A percentile compares a stretch with the other conserved stretches of the same genome.
phyloP scores from a whole-genome alignment of 1,140 invertebrate genomes.

The Halotydeus destructor region DNA sequence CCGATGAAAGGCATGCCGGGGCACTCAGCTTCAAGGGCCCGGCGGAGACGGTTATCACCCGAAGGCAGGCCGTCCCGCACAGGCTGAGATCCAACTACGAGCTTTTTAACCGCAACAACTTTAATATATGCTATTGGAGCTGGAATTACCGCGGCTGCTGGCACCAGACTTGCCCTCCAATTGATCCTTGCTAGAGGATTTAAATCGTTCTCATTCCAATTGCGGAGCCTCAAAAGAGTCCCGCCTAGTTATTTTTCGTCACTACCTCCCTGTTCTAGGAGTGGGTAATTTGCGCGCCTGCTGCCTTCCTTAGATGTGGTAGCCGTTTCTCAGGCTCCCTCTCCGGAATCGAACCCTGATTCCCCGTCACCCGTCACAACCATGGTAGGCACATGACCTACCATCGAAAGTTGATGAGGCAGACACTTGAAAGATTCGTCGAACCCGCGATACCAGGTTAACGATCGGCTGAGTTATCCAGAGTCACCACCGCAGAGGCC shows the following conservation, averaged over 20 bases:
- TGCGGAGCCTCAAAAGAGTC: slow-evolving; percentile 50
- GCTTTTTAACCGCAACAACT: slow-evolving; percentile 33
- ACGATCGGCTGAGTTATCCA: slow-evolving; percentile 54
- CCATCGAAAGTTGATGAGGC: slow-evolving; percentile 49
- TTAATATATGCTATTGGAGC: slow-evolving; percentile 74
- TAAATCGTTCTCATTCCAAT: slow-evolving; percentile 75
- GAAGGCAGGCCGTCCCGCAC: slow-evolving; percentile 5
- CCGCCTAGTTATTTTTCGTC: slow-evolving; percentile 71
- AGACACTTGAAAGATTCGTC: slow-evolving; percentile 65
- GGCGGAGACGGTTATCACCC: too few species aligned
- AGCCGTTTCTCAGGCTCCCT: slow-evolving; percentile 74
- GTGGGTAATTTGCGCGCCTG: slow-evolving; percentile 70
- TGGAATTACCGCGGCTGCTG: slow-evolving; percentile 58
- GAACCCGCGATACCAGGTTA: slow-evolving; percentile 37
- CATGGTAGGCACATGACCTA: slow-evolving; percentile 38
- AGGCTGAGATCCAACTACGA: slow-evolving; percentile 25
- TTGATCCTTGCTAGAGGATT: slow-evolving; percentile 62
- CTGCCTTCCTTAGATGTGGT: slow-evolving; percentile 79
- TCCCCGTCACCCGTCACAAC: slow-evolving; percentile 49
- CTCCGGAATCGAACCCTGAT: slow-evolving; percentile 34
- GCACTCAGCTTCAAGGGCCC: slow-evolving; percentile 14
- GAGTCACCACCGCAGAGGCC: slow-evolving; percentile 37
- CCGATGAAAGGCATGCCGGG: slow-evolving; percentile 23
- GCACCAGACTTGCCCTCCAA: slow-evolving; percentile 70
- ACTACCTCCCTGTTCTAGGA: slow-evolving; percentile 50